A percentile compares a stretch with the other conserved stretches of the same genome.
Conservation (phyloP, 2,888 invertebrate species). For the Cetonia aurata region DNA sequence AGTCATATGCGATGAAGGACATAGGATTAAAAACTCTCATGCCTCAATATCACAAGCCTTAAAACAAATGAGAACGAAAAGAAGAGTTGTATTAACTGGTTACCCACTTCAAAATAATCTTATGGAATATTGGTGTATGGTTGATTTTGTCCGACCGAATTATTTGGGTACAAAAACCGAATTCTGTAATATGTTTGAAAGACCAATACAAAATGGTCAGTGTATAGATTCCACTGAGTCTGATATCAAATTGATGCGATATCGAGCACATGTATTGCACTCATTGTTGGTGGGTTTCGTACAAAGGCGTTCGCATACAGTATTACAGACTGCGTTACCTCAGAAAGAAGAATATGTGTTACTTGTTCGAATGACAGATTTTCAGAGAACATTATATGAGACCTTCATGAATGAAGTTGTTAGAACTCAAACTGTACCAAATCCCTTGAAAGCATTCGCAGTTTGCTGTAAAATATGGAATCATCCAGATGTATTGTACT, state of each 20-base stretch:
- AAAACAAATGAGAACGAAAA: conserved; percentile 93
- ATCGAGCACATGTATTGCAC: conserved; percentile 95
- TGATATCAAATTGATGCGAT: conserved; percentile 94
- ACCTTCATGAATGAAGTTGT: conserved; percentile 95
- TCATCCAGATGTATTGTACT: conserved; percentile 92
- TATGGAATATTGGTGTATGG: conserved; percentile 98
- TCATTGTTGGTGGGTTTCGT: conserved; percentile 96
- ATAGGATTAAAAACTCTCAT: conserved; percentile 97
- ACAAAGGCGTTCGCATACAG: conserved; percentile 93
- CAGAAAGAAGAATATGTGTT: conserved; percentile 96
- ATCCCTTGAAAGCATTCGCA: conserved; percentile 97
- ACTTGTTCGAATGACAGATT: conserved; percentile 85
- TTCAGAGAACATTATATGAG: conserved; percentile 92
- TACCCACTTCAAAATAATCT: conserved; percentile 99
- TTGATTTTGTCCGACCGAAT: conserved; percentile 98
- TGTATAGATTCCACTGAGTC: conserved; percentile 96
- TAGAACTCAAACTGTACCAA: conserved; percentile 86
- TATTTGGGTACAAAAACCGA: conserved; percentile 97
- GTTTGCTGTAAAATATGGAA: conserved; percentile 99
- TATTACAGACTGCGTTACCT: conserved; percentile 92
- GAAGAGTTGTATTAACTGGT: conserved; percentile 96
- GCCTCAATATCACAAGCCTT: conserved; percentile 96
- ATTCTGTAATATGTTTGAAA: conserved; percentile 98
- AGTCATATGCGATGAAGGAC: conserved; percentile 97
- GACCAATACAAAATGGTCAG: conserved; percentile 98